These are phyloP conservation scores for Meiosimyza decipiens DNA, from an alignment of 2,888 invertebrate genomes.

Conservation along the genomic window DNA sequence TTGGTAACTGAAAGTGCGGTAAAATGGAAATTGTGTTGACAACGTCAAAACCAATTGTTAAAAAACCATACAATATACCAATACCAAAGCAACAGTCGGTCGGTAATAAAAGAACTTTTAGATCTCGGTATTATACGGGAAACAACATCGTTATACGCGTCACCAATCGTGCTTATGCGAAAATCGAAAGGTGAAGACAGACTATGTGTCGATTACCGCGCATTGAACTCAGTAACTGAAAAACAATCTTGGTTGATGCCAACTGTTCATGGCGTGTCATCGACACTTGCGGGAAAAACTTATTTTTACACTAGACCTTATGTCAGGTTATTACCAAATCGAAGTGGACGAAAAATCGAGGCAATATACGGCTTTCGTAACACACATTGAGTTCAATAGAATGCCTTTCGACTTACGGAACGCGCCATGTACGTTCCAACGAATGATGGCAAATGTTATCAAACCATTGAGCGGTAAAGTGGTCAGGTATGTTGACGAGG, in stretches of 20 bases:
- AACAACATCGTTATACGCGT: conserved; percentile 23
- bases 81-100: conserved; percentile 34
- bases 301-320: conserved; percentile 31
- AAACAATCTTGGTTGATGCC: conserved; percentile 38
- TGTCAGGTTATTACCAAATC: conserved; percentile 39
- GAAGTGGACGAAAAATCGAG: conserved; percentile 34
- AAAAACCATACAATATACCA: conserved; percentile 36
- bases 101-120: conserved; percentile 24
- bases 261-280: conserved; percentile 43
- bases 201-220: conserved; percentile 33
- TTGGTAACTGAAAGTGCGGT: conserved; percentile 32
- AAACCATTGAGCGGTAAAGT: background rate
- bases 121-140: conserved; percentile 36
- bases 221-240: conserved; percentile 40
- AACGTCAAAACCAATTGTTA: conserved; percentile 24
- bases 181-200: conserved; percentile 59
- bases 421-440: conserved; percentile 28
- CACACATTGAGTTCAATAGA: background rate
- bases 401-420: conserved; percentile 7
- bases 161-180: conserved; percentile 20
- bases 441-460: conserved; percentile 38
- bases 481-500: conserved; percentile 22
- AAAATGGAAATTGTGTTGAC: conserved; percentile 38
- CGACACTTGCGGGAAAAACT: conserved; percentile 58
- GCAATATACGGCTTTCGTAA: conserved; percentile 29